Conservation (phyloP, 2,113 vertebrate species). For the Macaca nemestrina region DNA sequence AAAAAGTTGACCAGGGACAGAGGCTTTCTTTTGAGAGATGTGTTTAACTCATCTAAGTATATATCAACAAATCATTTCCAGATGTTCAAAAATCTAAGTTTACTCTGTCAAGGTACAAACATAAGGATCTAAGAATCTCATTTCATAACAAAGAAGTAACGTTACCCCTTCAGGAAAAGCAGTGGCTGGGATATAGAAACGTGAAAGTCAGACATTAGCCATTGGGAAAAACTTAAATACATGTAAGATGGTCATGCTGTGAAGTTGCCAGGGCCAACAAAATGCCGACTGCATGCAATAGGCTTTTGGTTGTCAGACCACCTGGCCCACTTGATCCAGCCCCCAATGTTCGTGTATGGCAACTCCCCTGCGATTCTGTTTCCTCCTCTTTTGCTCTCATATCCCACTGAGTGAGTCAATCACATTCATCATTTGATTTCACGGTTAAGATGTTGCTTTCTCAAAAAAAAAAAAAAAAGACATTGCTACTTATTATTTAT, state of each 20-base stretch:
- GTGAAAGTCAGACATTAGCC: not conserved
- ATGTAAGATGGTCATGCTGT: not conserved
- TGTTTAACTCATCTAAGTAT: not conserved
- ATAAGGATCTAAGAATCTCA: not conserved
- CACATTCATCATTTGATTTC: not conserved
- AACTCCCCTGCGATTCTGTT: not conserved
- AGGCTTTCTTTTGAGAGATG: not conserved
- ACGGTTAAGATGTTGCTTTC: not conserved
- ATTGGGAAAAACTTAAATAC: not conserved
- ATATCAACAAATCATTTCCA: not conserved
- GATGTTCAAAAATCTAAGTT: not conserved
- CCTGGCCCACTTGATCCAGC: not conserved
- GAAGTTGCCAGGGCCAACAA: not conserved
- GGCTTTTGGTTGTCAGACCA: not conserved
- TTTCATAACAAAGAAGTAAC: not conserved
- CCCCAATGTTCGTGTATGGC: not conserved
- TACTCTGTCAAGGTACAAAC: not conserved
- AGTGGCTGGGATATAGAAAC: not conserved
- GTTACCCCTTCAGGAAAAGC: not conserved
- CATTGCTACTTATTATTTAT: not conserved
- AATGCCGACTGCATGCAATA: not conserved
- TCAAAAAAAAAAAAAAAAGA: not conserved
- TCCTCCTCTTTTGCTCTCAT: not conserved
- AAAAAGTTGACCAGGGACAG: not conserved
- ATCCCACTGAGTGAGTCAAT: not conserved